Percentiles rank a stretch among this genome's conserved stretches.
Conservation (phyloP, 2,797 vertebrate species). For the Pseudochirops cupreus region DNA sequence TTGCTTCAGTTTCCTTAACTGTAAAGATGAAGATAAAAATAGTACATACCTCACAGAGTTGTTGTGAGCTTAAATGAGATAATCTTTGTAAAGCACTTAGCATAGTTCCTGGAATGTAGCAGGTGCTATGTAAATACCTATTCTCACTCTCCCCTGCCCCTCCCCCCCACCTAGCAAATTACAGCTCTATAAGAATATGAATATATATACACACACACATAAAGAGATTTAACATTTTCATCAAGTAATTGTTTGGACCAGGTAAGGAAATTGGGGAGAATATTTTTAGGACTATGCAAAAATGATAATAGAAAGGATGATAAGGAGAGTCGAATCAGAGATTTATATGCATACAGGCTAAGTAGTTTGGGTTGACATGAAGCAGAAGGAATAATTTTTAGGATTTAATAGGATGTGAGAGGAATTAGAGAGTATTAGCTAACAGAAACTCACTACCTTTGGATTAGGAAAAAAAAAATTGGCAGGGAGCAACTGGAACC, state of each 20-base stretch:
- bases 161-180: no score
- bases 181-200: no score
- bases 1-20: no score
- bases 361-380: background rate
- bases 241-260: no score
- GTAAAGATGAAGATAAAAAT: no score
- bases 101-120: background rate
- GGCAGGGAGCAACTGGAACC: slow-evolving; percentile 15
- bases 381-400: slow-evolving; percentile 34
- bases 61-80: background rate
- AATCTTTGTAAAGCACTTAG: background rate
- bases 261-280: background rate
- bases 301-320: background rate
- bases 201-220: no score
- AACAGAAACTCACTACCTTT: slow-evolving; percentile 31
- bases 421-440: background rate
- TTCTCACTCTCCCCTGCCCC: background rate
- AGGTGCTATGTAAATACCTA: background rate
- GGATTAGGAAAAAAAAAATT: background rate
- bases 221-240: background rate
- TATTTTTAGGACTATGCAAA: background rate
- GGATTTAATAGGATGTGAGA: background rate
- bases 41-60: background rate
- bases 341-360: slow-evolving; percentile 12
- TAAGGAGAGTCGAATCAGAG: no score